phyloP scores from a whole-genome alignment of 2,888 invertebrate species.

The Cantharis rufa region DNA sequence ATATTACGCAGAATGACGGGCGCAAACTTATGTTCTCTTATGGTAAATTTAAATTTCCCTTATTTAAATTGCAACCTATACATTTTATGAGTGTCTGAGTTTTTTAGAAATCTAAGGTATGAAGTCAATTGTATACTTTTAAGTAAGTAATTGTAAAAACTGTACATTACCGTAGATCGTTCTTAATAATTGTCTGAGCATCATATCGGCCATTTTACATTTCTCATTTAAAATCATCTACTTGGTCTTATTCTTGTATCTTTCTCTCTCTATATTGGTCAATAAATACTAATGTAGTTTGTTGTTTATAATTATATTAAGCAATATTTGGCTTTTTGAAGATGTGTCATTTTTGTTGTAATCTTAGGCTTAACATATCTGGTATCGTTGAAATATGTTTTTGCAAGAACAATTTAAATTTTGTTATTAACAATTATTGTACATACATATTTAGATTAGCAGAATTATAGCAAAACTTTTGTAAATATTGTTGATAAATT shows the following conservation, averaged over 20 bases:
- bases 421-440: neutral
- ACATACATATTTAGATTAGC: neutral
- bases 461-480: neutral
- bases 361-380: slow-evolving; percentile 22
- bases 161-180: neutral
- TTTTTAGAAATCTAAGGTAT: neutral
- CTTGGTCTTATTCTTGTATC: slow-evolving; percentile 9
- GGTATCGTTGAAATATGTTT: slow-evolving; percentile 17
- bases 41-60: neutral
- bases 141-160: neutral
- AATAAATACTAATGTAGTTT: slow-evolving; percentile 31
- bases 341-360: slow-evolving; percentile 7
- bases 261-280: slow-evolving; percentile 32
- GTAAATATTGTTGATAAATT: slow-evolving; percentile 1
- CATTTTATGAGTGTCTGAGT: neutral
- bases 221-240: slow-evolving; percentile 5
- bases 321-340: slow-evolving; percentile 31
- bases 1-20: slow-evolving; percentile 21
- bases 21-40: slow-evolving; percentile 7
- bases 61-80: neutral
- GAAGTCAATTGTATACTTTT: slow-evolving; percentile 1
- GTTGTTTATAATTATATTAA: slow-evolving; percentile 28
- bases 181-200: neutral
- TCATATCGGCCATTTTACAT: slow-evolving; percentile 11
- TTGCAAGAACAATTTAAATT: slow-evolving; percentile 4